Evolutionary conservation across 2,797 vertebrate genomes (phyloP).

Genomic region (Tragelaphus eurycerus): DNA sequence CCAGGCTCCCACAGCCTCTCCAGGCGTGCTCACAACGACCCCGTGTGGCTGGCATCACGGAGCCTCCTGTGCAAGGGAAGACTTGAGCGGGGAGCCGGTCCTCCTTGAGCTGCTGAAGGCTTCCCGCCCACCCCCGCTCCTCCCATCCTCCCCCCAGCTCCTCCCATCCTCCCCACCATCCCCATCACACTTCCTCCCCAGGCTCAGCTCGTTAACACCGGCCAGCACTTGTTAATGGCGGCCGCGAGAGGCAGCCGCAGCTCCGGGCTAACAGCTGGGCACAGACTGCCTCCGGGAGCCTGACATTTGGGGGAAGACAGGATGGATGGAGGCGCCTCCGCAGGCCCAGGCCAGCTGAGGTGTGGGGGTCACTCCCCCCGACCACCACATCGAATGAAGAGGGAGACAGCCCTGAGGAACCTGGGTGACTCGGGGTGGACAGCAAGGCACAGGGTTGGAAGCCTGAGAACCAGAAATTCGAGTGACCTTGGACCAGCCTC

Average conservation of each 20-base stretch:
- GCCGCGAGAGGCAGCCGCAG: not conserved
- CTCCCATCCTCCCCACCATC: not conserved
- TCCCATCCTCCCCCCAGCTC: not conserved
- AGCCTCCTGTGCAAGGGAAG: not conserved
- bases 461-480: not conserved
- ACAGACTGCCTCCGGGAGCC: not conserved
- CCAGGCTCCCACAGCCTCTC: not conserved
- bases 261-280: not conserved
- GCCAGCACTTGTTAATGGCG: not conserved
- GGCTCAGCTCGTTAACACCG: not conserved
- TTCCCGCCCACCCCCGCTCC: not conserved
- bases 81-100: accelerated
- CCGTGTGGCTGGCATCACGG: not conserved
- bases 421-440: not conserved
- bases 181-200: not conserved
- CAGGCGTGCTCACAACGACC: not conserved
- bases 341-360: not conserved
- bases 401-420: not conserved
- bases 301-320: not conserved
- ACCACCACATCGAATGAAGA: not conserved
- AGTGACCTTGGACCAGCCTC: not conserved
- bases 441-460: not conserved
- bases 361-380: not conserved
- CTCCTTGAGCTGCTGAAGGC: not conserved
- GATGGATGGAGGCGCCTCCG: not conserved